Evolutionary conservation across 2,113 vertebrate genomes (phyloP).

Genomic region (Chauna torquata): DNA sequence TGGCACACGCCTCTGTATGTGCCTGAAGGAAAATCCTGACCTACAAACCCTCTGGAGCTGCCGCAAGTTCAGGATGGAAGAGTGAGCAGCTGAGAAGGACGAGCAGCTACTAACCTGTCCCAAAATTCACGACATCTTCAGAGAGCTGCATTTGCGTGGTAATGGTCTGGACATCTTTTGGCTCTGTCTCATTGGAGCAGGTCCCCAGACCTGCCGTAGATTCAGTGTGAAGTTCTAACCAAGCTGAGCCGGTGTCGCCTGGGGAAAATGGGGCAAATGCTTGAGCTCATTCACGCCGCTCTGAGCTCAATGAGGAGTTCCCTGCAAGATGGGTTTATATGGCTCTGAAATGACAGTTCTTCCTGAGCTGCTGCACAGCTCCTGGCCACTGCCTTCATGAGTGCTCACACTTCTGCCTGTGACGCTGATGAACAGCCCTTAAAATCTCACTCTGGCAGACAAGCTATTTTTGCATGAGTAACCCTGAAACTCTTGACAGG

Average conservation of each 20-base stretch:
- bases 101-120: neutral
- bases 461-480: constrained; percentile 8
- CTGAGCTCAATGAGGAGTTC: neutral
- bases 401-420: rapidly evolving
- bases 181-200: neutral
- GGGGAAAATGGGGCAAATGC: neutral
- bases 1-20: neutral
- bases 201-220: neutral
- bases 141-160: neutral
- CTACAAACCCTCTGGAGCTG: neutral
- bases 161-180: neutral
- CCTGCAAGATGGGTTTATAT: neutral
- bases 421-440: neutral
- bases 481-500: neutral
- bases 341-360: neutral
- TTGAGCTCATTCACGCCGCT: neutral
- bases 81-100: neutral
- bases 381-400: too few relatives aligned
- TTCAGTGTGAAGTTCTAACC: neutral
- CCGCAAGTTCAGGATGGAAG: neutral
- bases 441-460: rapidly evolving
- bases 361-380: neutral
- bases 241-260: rapidly evolving
- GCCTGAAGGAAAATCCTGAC: neutral
- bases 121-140: neutral